Base-by-base conservation (phyloP, 1,140 invertebrate genomes). In the Zophobas morio region DNA sequence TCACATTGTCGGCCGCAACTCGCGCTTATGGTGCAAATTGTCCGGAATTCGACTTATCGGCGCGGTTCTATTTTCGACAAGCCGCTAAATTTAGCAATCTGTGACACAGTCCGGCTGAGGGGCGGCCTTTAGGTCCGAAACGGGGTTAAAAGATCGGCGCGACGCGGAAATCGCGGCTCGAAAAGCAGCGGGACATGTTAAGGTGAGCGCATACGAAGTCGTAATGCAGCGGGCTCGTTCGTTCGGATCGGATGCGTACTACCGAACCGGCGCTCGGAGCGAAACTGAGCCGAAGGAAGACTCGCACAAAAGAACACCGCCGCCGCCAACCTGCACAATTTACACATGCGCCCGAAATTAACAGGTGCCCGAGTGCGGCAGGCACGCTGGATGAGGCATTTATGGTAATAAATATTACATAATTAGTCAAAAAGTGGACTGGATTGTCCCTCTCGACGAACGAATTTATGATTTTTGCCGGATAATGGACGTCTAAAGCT, bases 271-370 rank as follows among this genome's bases (percentile, higher is more conserved):
- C 73, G 77, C 47, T 56, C 60, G 54, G 33, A 71, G 8, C 71
- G 49, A 57, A 71, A 57, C 60, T 72, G 6, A 20, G 20, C 20
- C 20, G 49, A 20, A 20, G 20, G 20, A 75, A 75, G 54, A 70
- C 73, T 51, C 56, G 74, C 77, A 75, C 66, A 71, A 78, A 75
- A 78, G 63, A 74, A 78, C 39, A 75, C 60, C 51, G 37, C 39
- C 51, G 37, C 39, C 74, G 70, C 76, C 73, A 74, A 75, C 74
- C 77, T 75, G 77, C 63, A 78, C 75, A 77, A 77, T 73, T 71
- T 77, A 77, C 73, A 75, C 77, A 78, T 78, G 77, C 77, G 77
- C 77, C 60, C 54, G 32, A 75, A 78, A 78, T 78, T 78, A 78
- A 78, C 77, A 78, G 77, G 77, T 78, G 77, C 74, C 73, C 37